Evolutionary conservation across 2,113 vertebrate species (phyloP), one percentile per base, ranked within the genome.

Genomic region (Numenius arquata): DNA sequence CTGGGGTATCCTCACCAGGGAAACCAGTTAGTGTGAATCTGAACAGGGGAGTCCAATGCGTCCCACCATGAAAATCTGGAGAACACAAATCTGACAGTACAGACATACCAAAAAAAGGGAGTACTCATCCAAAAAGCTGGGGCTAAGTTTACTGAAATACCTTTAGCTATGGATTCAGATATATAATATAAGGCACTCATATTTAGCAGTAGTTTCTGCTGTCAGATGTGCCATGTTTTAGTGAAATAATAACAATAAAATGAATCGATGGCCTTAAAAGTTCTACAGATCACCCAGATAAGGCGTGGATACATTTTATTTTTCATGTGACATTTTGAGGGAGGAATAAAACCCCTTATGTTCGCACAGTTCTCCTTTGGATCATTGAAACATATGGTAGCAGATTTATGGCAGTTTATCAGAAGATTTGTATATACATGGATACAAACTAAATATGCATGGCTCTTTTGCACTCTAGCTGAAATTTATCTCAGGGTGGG

Each of bases 361-460:
- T 91, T 96, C 77, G 26, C 62, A 73, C 40, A 76, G 70, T 75
- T 95, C 83, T 93, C 65, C 47, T 90, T 84, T 45, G 72, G 90
- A 77, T 93, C 92, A 61, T 40, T 92, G 88, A 96, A 95, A 91
- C 86, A 95, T 93, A 96, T 66, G 95, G 92, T 8, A 95, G 66
- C 48, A 89, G 70, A 95, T 91, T 96, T 95, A 96, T 92, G 86
- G 89, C 84, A 89, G 88, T 92, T 96, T 95, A 95, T 96, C 92
- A 85, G 86, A 92, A 90, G 89, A 92, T 96, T 96, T 96, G 84
- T 96, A 82, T 83, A 88, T 92, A 94, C 48, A 41, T 56, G 38
- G 70, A 87, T 89, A 85, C 80, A 85, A 91, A 82, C 90, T 95
- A 95, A 90, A 85, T 93, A 96, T 82, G 67, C 63, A 89, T 55